Evolutionary conservation across 1,140 invertebrate genomes (phyloP).

Genomic region (Lysiphlebus fabarum): DNA sequence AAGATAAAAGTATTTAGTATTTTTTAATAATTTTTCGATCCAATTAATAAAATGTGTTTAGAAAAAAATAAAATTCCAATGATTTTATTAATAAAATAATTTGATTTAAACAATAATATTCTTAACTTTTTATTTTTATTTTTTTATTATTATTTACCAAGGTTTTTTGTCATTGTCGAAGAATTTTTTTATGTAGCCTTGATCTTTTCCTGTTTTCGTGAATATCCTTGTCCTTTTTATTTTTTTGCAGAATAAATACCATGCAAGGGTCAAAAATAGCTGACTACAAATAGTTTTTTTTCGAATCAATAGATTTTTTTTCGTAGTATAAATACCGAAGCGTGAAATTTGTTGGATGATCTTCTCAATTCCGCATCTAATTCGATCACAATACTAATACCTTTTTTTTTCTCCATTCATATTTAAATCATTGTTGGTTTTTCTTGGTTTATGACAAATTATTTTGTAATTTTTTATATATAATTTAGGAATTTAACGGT

Average conservation of each 20-base stretch:
- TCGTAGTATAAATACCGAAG: background rate
- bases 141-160: constrained; percentile 20
- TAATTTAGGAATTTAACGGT: background rate
- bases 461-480: background rate
- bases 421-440: background rate
- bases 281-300: too few species aligned
- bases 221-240: background rate
- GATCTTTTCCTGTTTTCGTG: background rate
- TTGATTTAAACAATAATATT: too few species aligned
- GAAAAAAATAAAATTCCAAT: too few species aligned
- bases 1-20: too few species aligned
- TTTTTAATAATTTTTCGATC: too few species aligned
- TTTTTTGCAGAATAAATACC: constrained; percentile 2
- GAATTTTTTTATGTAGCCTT: background rate
- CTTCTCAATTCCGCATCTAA: constrained; percentile 25
- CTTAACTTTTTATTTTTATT: too few species aligned
- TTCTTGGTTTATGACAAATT: background rate
- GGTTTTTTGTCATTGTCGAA: constrained; percentile 9
- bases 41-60: too few species aligned
- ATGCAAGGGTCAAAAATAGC: background rate
- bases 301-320: constrained; percentile 7
- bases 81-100: too few species aligned
- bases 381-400: constrained; percentile 26
- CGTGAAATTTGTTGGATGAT: constrained; percentile 29
- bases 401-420: constrained; percentile 3